A percentile compares a stretch with the other conserved stretches of the same genome.
Evolutionary conservation across 2,113 vertebrate species (phyloP).

Genomic region (Pseudorasbora parva): DNA sequence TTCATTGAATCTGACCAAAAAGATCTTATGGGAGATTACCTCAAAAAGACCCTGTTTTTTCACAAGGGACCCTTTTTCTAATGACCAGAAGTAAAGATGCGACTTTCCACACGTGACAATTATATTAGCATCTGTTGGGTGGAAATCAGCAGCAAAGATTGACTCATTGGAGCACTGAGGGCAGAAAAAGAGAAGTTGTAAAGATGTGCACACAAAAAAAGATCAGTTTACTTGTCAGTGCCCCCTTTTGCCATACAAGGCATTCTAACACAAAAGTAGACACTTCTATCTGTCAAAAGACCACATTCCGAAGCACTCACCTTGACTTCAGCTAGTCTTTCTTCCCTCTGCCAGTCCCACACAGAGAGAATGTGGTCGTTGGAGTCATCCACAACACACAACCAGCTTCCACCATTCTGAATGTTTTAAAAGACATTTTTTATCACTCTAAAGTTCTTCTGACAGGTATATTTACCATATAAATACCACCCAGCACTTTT

Average conservation of each 20-base stretch:
- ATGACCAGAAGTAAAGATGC: conserved; percentile 95
- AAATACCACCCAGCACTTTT: not conserved
- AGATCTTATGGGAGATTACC: conserved; percentile 71
- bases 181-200: not conserved
- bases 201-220: not conserved
- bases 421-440: not conserved
- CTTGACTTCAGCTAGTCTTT: conserved; percentile 93
- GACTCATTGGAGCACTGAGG: conserved; percentile 93
- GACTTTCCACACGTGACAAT: conserved; percentile 98
- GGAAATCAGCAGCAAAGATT: conserved; percentile 93
- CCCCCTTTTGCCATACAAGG: not conserved
- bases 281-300: not conserved
- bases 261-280: not conserved
- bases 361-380: conserved; percentile 95
- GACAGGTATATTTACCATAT: not conserved
- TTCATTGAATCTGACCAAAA: not conserved
- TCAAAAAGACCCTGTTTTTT: conserved; percentile 99
- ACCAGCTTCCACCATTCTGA: conserved; percentile 91
- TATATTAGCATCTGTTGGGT: conserved; percentile 93
- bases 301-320: conserved; percentile 63
- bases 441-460: not conserved
- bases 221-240: not conserved
- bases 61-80: conserved; percentile 88
- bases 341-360: conserved; percentile 98
- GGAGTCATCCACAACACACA: conserved; percentile 95